Evolutionary conservation across 1,140 invertebrate species (phyloP), one percentile per base, ranked within the genome.

Genomic region (Charaxes varanes): DNA sequence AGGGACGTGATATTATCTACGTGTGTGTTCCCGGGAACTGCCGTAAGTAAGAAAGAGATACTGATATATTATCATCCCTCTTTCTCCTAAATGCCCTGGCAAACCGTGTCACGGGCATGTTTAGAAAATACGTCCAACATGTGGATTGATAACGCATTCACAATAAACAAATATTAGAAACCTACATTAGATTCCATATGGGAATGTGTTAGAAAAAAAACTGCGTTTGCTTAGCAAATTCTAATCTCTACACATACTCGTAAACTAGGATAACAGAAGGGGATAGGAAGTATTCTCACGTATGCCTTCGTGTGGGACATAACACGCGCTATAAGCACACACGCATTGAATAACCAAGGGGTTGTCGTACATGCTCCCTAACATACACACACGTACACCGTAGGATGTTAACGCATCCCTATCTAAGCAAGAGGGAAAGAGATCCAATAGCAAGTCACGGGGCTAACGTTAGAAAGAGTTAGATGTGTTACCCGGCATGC

Each of bases 241-340:
- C 78, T 82, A 82, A 82, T 82, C 78, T 82, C 69, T 74, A 67
- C 78, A 79, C 78, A 82, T 82, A 82, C 74, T 78, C 74, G 43
- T 52, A 37, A 63, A 79, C 74, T 49, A 79, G 73, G 74, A 53
- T 38, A 54, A 31, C 73, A 79, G 64, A 53, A 70, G 16, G 38
- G 17, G 24, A 30, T 36, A 72, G 68, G 71, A 76, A 67, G 56
- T 69, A 23, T 26, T 49, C 18, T 34, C 66, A 79, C 62, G 64
- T 78, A 70, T 79, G 69, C 35, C 62, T 62, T 54, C 65, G 63
- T 65, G 51, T 61, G 54, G 65, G 60, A 68, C 48, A 62, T 68
- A 66, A 62, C 65, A 73, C 49, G 69, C 58, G 48, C 42, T 44
- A 65, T 70, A 67, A 53, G 36, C 66, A 72, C 63, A 74, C 60